Percentiles rank a stretch among this genome's conserved stretches.
Conservation (phyloP, 2,888 invertebrate genomes). For the Callimorpha dominula region DNA sequence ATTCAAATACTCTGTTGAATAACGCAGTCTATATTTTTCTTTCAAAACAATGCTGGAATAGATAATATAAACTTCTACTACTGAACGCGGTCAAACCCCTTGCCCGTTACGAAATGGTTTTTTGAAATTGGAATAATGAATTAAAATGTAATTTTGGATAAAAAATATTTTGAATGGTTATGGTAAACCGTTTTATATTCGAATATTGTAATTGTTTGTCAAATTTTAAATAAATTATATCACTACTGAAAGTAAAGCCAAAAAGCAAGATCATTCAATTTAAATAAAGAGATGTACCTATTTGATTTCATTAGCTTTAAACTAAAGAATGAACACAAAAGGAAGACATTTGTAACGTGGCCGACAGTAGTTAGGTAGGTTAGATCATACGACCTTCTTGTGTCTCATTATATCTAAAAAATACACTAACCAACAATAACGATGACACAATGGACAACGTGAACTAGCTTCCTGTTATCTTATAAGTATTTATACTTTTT, state of each 20-base stretch:
- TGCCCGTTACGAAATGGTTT: too few relatives aligned
- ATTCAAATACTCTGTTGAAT: neutral
- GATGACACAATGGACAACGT: constrained; percentile 5
- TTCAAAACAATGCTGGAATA: neutral
- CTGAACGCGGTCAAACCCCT: too few relatives aligned
- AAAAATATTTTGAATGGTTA: too few relatives aligned
- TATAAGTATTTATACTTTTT: neutral
- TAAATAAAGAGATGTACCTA: neutral
- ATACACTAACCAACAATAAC: neutral
- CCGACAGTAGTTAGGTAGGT: neutral
- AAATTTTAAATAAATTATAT: too few relatives aligned
- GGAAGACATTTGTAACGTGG: neutral
- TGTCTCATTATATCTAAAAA: constrained; percentile 5
- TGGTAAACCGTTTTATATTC: too few relatives aligned
- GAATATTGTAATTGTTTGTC: too few relatives aligned
- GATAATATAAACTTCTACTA: neutral
- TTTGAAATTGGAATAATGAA: too few relatives aligned
- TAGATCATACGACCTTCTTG: constrained; percentile 8
- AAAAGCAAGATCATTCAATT: too few relatives aligned
- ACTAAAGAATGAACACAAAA: neutral
- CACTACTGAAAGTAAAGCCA: too few relatives aligned
- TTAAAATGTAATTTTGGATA: too few relatives aligned
- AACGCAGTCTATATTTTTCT: neutral
- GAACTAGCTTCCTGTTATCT: neutral
- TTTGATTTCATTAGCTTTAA: neutral